These are phyloP conservation scores for Ostrea edulis DNA, from an alignment of 1,140 invertebrate species.

Conservation along the genomic window DNA sequence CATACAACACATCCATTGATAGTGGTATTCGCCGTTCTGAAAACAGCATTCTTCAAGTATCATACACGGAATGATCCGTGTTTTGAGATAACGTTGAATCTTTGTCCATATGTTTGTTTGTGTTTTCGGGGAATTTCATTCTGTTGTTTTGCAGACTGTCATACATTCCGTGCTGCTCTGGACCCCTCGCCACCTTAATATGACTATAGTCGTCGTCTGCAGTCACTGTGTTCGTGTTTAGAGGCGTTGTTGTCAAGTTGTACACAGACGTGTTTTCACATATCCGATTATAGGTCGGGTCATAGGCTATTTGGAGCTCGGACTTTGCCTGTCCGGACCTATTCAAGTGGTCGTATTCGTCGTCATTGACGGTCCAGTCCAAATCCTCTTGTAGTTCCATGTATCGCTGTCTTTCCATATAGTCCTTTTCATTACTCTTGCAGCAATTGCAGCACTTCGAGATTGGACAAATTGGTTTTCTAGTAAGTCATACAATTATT, in stretches of 20 bases:
- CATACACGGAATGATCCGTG: too few species aligned
- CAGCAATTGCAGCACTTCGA: background rate
- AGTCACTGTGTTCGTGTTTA: background rate
- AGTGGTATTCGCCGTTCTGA: too few species aligned
- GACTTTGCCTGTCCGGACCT: slow-evolving; percentile 1
- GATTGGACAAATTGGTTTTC: background rate
- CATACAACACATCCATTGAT: too few species aligned
- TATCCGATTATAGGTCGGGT: background rate
- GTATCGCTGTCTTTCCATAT: background rate
- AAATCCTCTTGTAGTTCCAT: slow-evolving; percentile 12
- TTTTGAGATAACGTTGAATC: too few species aligned
- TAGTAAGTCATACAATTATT: background rate
- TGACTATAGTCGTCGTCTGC: background rate
- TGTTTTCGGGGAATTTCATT: background rate
- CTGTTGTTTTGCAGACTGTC: background rate
- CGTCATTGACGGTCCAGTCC: background rate
- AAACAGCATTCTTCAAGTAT: too few species aligned
- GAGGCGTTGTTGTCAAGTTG: background rate
- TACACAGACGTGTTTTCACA: background rate
- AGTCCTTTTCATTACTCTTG: background rate
- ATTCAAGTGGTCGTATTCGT: background rate
- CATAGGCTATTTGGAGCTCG: background rate
- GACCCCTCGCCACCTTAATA: background rate
- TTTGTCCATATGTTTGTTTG: background rate
- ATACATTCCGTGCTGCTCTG: background rate